phyloP scores from a whole-genome alignment of 92 coral and sea anemone genomes.

The Heteractis magnifica region DNA sequence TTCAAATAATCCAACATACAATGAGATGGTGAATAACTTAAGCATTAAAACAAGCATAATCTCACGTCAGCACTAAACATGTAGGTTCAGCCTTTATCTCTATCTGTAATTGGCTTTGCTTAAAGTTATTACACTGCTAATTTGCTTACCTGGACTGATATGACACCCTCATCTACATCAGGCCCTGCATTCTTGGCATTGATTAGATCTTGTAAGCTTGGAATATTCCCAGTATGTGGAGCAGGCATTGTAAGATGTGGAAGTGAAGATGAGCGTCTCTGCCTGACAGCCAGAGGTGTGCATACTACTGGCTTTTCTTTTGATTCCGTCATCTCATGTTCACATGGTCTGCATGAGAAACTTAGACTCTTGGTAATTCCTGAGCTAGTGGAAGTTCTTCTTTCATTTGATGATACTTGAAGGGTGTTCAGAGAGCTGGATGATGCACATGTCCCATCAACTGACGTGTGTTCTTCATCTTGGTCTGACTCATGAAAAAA shows the following conservation, averaged over 20 bases:
- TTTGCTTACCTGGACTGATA: slow-evolving; percentile 81
- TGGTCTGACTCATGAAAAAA: slow-evolving; percentile 11
- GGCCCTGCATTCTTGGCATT: slow-evolving; percentile 72
- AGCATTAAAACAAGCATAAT: no score
- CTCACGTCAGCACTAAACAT: no score
- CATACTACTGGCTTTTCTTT: slow-evolving; percentile 8
- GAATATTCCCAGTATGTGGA: not conserved
- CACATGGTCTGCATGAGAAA: slow-evolving; percentile 19
- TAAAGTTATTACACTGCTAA: no score
- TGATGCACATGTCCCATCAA: not conserved
- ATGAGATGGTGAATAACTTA: no score
- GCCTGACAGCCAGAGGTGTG: slow-evolving; percentile 48
- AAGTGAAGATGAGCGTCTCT: slow-evolving; percentile 80
- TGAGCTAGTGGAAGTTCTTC: not conserved
- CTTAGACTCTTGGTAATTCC: slow-evolving; percentile 22
- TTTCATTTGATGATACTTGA: not conserved
- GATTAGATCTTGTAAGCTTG: slow-evolving; percentile 65
- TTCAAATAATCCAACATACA: no score
- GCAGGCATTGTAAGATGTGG: slow-evolving; percentile 45
- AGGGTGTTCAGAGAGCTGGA: slow-evolving; percentile 19
- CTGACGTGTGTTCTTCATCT: not conserved
- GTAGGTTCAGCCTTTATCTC: no score
- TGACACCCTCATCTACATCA: slow-evolving; percentile 82
- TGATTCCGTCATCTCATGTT: slow-evolving; percentile 5
- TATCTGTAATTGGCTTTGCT: no score